Evolutionary conservation across 53 echinoderm and acorn worm genomes (phyloP).

Genomic region (Stichopus horrens): DNA sequence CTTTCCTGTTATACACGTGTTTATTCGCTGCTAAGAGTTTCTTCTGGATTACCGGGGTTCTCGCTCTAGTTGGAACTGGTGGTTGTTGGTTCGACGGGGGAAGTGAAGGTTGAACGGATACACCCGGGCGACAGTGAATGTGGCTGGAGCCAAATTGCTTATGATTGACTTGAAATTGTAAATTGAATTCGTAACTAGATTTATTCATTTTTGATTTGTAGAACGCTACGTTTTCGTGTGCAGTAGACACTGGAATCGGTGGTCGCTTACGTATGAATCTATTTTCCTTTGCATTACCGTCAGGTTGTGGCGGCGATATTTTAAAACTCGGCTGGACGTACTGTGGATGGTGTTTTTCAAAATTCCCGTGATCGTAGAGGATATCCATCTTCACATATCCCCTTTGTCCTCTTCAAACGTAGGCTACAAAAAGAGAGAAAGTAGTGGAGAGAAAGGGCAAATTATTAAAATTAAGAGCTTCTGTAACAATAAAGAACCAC

Average conservation of each 20-base stretch:
- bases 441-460: no score
- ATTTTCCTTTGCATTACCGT: not conserved
- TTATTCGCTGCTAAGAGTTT: not conserved
- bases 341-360: not conserved
- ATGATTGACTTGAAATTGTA: not conserved
- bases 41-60: not conserved
- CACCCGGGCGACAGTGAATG: not conserved
- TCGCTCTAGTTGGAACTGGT: not conserved
- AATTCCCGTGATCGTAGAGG: not conserved
- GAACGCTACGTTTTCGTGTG: not conserved
- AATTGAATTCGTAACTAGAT: not conserved
- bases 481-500: no score
- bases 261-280: not conserved
- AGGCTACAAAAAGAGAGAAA: no score
- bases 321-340: not conserved
- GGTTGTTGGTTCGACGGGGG: not conserved
- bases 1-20: not conserved
- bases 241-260: not conserved
- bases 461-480: no score
- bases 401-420: no score
- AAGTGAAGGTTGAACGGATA: not conserved
- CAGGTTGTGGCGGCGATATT: constrained; percentile 1
- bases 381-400: not conserved
- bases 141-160: not conserved
- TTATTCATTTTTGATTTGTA: not conserved